Conservation (phyloP, 2,888 invertebrate genomes). For the Kuschelorhynchus macadamiae region DNA sequence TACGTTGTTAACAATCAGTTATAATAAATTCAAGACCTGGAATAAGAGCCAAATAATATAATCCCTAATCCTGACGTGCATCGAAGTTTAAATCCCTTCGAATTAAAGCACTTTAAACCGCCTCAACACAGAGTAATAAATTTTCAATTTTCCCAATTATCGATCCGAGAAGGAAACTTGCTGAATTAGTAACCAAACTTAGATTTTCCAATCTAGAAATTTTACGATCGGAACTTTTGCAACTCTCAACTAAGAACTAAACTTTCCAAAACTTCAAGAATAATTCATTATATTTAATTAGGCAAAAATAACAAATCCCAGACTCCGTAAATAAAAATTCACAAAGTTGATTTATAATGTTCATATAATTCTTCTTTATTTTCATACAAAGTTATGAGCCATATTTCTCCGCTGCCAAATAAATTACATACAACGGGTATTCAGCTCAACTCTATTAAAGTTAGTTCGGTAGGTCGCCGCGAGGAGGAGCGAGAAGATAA, state of each 20-base stretch:
- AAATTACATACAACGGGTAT: conserved; percentile 69
- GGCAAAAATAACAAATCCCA: conserved; percentile 64
- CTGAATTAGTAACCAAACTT: conserved; percentile 35
- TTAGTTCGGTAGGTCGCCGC: conserved; percentile 67
- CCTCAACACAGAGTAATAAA: conserved; percentile 32
- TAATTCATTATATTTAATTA: conserved; percentile 39
- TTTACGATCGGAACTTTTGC: conserved; percentile 33
- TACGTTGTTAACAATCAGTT: too few relatives aligned
- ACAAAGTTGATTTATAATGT: conserved; percentile 69
- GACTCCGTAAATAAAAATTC: conserved; percentile 65
- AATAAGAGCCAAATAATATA: not conserved
- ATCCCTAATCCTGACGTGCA: not conserved
- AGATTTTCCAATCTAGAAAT: conserved; percentile 38
- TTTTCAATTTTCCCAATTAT: conserved; percentile 39
- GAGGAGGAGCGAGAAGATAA: conserved; percentile 56
- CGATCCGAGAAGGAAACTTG: conserved; percentile 29
- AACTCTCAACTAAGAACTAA: too few relatives aligned
- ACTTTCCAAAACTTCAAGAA: conserved; percentile 18
- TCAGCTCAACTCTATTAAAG: conserved; percentile 70
- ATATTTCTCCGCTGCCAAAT: conserved; percentile 70
- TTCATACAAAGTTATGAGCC: conserved; percentile 70
- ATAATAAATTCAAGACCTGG: too few relatives aligned
- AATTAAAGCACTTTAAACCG: conserved; percentile 32
- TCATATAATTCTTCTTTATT: conserved; percentile 71
- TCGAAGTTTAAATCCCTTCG: conserved; percentile 13